Evolutionary conservation across 1,140 invertebrate species (phyloP).

Genomic region (Wasmannia auropunctata): DNA sequence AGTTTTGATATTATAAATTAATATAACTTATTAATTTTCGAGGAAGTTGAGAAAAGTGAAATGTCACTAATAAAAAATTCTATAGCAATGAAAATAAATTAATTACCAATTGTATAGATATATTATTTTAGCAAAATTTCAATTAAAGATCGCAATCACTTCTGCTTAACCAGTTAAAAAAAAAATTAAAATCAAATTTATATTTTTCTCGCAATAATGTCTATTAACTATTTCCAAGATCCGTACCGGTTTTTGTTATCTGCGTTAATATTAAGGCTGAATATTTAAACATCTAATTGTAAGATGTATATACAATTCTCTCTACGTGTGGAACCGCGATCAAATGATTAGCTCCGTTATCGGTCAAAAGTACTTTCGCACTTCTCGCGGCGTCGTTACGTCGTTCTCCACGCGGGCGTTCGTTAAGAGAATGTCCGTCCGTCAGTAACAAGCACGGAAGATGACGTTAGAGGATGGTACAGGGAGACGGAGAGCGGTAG

Average conservation of each 20-base stretch:
- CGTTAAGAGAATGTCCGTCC: constrained; percentile 55
- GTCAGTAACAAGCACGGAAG: constrained; percentile 48
- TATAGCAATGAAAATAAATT: not conserved
- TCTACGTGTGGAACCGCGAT: not conserved
- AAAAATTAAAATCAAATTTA: not conserved
- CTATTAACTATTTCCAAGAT: not conserved
- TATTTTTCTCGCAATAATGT: not conserved
- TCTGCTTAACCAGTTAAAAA: not conserved
- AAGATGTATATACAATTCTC: not conserved
- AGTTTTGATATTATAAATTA: not conserved
- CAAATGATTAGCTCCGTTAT: not conserved
- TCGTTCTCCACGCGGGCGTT: constrained; percentile 32
- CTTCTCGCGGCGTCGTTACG: constrained; percentile 12
- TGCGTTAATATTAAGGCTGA: not conserved
- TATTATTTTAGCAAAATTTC: not conserved
- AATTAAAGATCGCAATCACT: not conserved
- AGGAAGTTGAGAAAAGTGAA: not conserved
- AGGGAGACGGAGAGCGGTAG: constrained; percentile 64
- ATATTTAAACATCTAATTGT: not conserved
- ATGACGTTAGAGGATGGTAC: constrained; percentile 48
- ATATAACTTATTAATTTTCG: not conserved
- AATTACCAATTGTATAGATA: not conserved
- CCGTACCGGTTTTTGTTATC: not conserved
- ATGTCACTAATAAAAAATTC: not conserved
- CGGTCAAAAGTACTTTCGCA: constrained; percentile 1